Evolutionary conservation across 2,888 invertebrate genomes (phyloP).

Genomic region (Boloria selene): DNA sequence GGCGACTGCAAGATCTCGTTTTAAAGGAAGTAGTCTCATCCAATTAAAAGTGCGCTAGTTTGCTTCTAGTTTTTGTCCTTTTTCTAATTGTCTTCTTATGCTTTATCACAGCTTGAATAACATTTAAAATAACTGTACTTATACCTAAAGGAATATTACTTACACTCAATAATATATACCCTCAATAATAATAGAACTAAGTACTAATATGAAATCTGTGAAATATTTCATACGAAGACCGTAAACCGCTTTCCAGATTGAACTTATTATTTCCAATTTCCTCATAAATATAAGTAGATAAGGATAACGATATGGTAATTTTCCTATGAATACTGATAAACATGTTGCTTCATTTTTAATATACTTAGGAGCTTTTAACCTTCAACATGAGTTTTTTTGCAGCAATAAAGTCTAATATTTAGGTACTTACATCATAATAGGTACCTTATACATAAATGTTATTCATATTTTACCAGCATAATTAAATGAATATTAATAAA

Average conservation of each 20-base stretch:
- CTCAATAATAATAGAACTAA: too few relatives aligned
- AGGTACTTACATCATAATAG: too few relatives aligned
- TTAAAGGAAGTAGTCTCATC: slow-evolving; percentile 77
- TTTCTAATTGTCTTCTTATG: slow-evolving; percentile 71
- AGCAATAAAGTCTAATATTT: too few relatives aligned
- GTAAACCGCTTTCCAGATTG: slow-evolving; percentile 1
- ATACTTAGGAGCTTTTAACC: not conserved
- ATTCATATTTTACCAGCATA: too few relatives aligned
- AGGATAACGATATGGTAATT: slow-evolving; percentile 3
- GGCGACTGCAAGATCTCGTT: slow-evolving; percentile 60
- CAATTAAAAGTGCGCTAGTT: slow-evolving; percentile 79
- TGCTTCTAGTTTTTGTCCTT: slow-evolving; percentile 74
- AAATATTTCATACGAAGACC: too few relatives aligned
- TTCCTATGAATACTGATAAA: not conserved
- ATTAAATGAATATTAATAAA: not conserved
- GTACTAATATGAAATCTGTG: too few relatives aligned
- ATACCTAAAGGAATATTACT: not conserved
- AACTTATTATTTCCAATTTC: not conserved
- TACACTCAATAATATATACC: not conserved
- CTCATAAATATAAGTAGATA: not conserved
- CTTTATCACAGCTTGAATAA: slow-evolving; percentile 48
- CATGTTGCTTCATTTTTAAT: slow-evolving; percentile 2
- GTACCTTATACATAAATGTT: too few relatives aligned
- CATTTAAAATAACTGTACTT: slow-evolving; percentile 5
- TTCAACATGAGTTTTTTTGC: not conserved